These are phyloP conservation scores for Anas georgica DNA, from an alignment of 2,797 vertebrate species.

Conservation along the genomic window DNA sequence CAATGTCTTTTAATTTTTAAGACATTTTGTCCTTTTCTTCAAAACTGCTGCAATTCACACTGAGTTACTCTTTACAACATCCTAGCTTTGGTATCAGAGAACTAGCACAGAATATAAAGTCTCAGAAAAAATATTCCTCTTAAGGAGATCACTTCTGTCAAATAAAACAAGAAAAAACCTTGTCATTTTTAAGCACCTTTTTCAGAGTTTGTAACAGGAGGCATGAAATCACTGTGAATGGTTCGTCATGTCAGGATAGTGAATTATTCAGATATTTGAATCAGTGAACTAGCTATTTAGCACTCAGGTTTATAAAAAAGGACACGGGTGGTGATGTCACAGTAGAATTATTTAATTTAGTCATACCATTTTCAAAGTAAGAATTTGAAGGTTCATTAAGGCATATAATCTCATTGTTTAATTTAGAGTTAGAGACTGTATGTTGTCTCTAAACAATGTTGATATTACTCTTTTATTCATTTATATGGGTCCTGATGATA, in stretches of 20 bases:
- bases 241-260: neutral
- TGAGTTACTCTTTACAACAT: neutral
- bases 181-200: neutral
- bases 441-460: neutral
- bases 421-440: neutral
- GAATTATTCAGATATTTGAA: neutral
- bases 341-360: neutral
- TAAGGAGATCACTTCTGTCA: neutral
- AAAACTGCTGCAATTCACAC: neutral
- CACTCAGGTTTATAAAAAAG: neutral
- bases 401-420: neutral
- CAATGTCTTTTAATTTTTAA: neutral
- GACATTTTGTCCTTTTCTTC: neutral
- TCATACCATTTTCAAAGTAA: neutral
- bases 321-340: neutral
- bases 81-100: neutral
- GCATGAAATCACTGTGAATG: neutral
- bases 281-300: neutral
- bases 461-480: constrained; percentile 8
- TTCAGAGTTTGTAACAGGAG: neutral
- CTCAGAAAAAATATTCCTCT: neutral
- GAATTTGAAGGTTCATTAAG: neutral
- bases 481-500: neutral
- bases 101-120: neutral
- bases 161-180: neutral